Evolutionary conservation across 2,797 vertebrate genomes (phyloP), one percentile per base, ranked within the genome.

Genomic region (Enteromius afrohamiltoni): DNA sequence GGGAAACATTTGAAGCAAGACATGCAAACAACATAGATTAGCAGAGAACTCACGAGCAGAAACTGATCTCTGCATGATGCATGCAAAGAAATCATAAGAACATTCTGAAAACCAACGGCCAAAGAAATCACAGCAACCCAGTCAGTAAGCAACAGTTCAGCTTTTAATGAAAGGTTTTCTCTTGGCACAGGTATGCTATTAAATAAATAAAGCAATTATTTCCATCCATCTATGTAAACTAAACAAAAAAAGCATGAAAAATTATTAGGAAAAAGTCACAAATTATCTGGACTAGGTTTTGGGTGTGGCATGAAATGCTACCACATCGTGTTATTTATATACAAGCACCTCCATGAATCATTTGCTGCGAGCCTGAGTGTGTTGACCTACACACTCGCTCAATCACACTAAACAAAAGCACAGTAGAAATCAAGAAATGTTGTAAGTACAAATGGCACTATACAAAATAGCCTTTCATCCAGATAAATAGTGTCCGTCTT

Each of bases 191-290:
- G 92, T 95, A 93, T 95, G 95, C 95, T 95, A 94, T 94, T 91
- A 95, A 96, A 95, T 96, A 96, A 95, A 95, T 95, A 94, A 95
- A 95, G 92, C 91, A 92, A 94, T 93, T 93, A 94, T 93, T 95
- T 92, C 95, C 95, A 95, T 93, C 91, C 93, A 93, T 93, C 93
- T 93, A 93, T 91, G 93, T 92, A 90, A 92, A 93, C 93, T 94
- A 95, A 95, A 94, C 91, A 93, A 93, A 68, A 77, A 70, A 47
- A 47, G 89, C 88, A 93, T 89, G 83, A 84, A 88, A 84, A 91
- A 87, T n/a, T 87, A 83, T 78, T 87, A 79, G 84, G 83, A 89
- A 85, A 85, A 90, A 88, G 60, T 78, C 67, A 67, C 29, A 82
- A 47, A 10, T 74, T 31, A 49, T 37, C 76, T 77, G 79, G 79